Base-by-base conservation (phyloP, 1,140 invertebrate genomes). In the Nilaparvata lugens region DNA sequence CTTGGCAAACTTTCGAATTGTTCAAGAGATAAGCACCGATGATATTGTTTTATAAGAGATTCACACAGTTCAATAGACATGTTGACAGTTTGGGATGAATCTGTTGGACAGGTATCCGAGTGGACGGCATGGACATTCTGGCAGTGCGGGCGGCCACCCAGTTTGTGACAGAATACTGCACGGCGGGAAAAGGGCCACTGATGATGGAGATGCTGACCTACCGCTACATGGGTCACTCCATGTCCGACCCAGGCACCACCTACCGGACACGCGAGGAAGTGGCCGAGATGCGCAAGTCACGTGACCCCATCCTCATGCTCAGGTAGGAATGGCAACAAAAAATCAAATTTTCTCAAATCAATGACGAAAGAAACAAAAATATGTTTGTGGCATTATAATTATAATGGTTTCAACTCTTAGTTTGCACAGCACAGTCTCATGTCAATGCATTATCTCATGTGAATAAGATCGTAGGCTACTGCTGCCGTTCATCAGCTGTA, bases 121-220 rank as follows among this genome's bases (percentile, higher is more conserved):
- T 87, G 52, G 85, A 90, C 75, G 88, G 85, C 52, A 90, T 90
- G 87, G 86, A 87, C 70, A 76, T 91, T 4, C 62, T 87, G 16
- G 85, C 84, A 57, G 84, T 90, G 2, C 72, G 81, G 55, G 85
- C 88, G 73, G 85, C 83, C 3, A 76, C 80, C 2, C 69, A 73
- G 54, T 89, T 81, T 71, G 77, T 79, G 14, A 75, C 78, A 38
- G 78, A 86, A 2, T 77, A 81, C 62, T 83, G 79, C 52, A 65
- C 75, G 11, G 65, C 76, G 24, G 83, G 83, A 11, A 83, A 86
- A 66, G 87, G 87, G 6, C 88, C 87, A 1, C 72, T 90, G 24
- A 70, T 90, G 0, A 71, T 90, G 67, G 88, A 91, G 70, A 76
- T 80, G 56, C 78, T 76, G 5, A 82, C 80, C 0, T 90, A 90